Evolutionary conservation across 2,113 vertebrate species (phyloP).

Genomic region (Cheirogaleus medius): DNA sequence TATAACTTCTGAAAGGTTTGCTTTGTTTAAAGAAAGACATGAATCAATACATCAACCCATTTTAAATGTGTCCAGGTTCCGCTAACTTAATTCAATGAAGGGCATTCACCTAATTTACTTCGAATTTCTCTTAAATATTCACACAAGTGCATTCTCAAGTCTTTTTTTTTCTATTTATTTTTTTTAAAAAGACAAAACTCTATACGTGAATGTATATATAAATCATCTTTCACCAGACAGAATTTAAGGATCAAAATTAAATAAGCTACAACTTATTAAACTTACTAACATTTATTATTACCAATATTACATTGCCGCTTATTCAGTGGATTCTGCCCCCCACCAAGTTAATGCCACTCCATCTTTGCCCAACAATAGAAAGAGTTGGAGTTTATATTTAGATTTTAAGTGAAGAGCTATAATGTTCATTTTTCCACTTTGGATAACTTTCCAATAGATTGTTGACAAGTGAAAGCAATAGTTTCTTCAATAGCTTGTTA

Average conservation of each 20-base stretch:
- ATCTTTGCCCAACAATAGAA: neutral
- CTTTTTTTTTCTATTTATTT: neutral
- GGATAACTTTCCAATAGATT: neutral
- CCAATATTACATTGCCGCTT: neutral
- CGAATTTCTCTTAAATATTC: conserved; percentile 42
- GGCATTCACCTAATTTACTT: neutral
- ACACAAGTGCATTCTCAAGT: neutral
- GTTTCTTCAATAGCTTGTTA: neutral
- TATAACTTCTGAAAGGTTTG: neutral
- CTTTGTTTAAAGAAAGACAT: conserved; percentile 20
- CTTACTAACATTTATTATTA: neutral
- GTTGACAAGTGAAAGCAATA: neutral
- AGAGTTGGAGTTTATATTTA: neutral
- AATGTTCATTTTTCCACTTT: neutral
- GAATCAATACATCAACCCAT: neutral
- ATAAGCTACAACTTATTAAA: neutral
- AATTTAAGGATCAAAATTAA: neutral
- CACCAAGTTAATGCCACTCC: neutral
- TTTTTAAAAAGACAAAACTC: neutral
- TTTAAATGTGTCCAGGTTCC: neutral
- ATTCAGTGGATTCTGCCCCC: neutral
- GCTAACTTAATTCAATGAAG: neutral
- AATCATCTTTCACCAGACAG: neutral
- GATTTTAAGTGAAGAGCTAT: neutral
- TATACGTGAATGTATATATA: neutral